phyloP scores from a whole-genome alignment of 1,140 invertebrate genomes.

The Dinoponera quadriceps region DNA sequence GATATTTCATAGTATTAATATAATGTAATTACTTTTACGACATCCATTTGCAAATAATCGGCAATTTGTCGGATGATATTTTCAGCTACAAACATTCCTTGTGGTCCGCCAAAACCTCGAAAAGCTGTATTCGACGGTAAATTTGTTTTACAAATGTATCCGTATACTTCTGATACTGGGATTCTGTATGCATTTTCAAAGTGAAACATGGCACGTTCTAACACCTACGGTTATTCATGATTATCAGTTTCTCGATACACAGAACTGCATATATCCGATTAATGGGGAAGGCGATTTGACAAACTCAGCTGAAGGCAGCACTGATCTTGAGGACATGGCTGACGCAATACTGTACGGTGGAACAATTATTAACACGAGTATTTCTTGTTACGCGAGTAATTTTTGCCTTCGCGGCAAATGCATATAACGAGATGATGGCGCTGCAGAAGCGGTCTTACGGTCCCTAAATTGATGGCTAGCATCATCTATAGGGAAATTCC shows the following conservation, averaged over 20 bases:
- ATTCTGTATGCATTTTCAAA: slow-evolving; percentile 93
- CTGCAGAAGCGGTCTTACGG: no score
- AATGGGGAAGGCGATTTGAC: no score
- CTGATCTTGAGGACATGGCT: no score
- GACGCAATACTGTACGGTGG: no score
- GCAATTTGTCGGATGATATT: slow-evolving; percentile 92
- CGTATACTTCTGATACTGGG: slow-evolving; percentile 89
- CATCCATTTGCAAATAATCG: slow-evolving; percentile 88
- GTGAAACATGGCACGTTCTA: slow-evolving; percentile 92
- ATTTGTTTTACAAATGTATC: slow-evolving; percentile 93
- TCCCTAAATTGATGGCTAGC: no score
- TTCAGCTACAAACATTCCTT: slow-evolving; percentile 95
- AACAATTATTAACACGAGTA: no score
- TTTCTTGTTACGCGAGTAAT: no score
- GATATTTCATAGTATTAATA: background rate
- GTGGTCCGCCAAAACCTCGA: slow-evolving; percentile 95
- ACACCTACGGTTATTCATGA: slow-evolving; percentile 87
- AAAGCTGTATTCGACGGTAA: slow-evolving; percentile 96
- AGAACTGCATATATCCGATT: no score
- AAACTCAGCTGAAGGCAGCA: no score
- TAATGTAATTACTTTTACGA: slow-evolving; percentile 81
- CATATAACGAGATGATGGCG: no score
- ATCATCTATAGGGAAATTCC: no score
- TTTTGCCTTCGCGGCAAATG: no score
- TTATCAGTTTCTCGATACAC: slow-evolving; percentile 75